Percentiles rank a stretch among this genome's conserved stretches.
Evolutionary conservation across 1,140 invertebrate species (phyloP).

Genomic region (Drosophila nigromelanica): DNA sequence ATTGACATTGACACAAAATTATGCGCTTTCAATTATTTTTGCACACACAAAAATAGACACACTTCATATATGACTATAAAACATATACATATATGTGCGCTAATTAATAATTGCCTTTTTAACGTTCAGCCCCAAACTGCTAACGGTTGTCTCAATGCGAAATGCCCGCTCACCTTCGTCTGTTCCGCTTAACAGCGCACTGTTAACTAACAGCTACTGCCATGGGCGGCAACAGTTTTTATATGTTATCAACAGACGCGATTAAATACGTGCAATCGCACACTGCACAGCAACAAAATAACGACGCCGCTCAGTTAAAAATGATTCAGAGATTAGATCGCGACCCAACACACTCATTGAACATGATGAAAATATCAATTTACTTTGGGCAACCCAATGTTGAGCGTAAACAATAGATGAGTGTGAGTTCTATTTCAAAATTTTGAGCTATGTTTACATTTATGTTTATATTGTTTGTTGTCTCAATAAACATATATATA

Average conservation of each 20-base stretch:
- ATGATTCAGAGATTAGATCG: constrained; percentile 13
- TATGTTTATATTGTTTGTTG: constrained; percentile 27
- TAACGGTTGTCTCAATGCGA: constrained; percentile 13
- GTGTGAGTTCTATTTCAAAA: constrained; percentile 19
- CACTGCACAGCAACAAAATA: constrained; percentile 27
- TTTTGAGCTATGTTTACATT: constrained; percentile 6
- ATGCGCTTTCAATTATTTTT: constrained; percentile 49
- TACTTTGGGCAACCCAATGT: constrained; percentile 20
- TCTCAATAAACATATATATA: background rate
- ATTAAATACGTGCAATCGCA: constrained; percentile 7
- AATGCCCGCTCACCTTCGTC: constrained; percentile 37
- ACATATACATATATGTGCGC: background rate
- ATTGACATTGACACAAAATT: constrained; percentile 62
- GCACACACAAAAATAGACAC: constrained; percentile 20
- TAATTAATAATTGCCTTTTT: constrained; percentile 19
- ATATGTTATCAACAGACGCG: constrained; percentile 48
- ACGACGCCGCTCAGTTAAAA: background rate
- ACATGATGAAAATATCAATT: constrained; percentile 30
- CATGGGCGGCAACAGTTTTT: constrained; percentile 44
- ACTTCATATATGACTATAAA: background rate
- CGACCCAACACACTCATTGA: background rate
- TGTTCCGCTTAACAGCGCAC: constrained; percentile 39
- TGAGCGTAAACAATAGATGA: constrained; percentile 10
- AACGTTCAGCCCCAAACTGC: constrained; percentile 9
- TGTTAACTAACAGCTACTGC: constrained; percentile 45